Evolutionary conservation across 2,113 vertebrate species (phyloP), one percentile per base, ranked within the genome.

Genomic region (Mobula hypostoma): DNA sequence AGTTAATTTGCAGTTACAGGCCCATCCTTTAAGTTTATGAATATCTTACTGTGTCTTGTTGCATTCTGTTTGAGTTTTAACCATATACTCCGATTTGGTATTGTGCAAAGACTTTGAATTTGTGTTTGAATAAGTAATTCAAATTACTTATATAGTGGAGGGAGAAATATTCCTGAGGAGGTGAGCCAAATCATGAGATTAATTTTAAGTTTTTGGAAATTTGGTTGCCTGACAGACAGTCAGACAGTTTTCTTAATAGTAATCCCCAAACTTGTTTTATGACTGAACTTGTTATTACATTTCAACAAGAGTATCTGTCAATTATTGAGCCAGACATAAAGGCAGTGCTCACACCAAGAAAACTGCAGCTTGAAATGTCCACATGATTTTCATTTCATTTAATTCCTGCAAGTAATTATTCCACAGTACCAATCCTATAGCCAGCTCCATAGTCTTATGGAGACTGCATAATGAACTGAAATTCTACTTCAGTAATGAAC

Each of bases 341-440:
- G 61, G 11, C 21, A 63, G 61, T 90, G 85, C n/a, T 68, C 66
- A 19, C 14, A 66, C 85, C 56, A 87, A 63, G 8, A 66, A 68
- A 32, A 66, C 3, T 66, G 63, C 14, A 90, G 15, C 66, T 79
- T 79, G 11, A 79, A 66, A 90, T 90, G 63, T 17, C 61, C 63
- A 83, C 63, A 63, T 90, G 85, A 15, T 1, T 32, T 90, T 87
- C 9, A 32, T 90, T 90, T 29, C 85, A 68, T 90, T 90, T 90
- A 90, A 90, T 90, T 90, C n/a, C 61, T 17, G 61, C n/a, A 36
- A 90, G 85, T 90, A 66, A 90, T 90, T 90, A 90, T 63, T 17
- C 80, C 29, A 19, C 85, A 68, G 66, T 19, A 56, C 83, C 56
- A 61, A 8, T 2, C 83, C 2, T 24, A 61, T 58, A 29, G 17